A percentile compares a stretch with the other conserved stretches of the same genome.
phyloP scores from a whole-genome alignment of 1,140 invertebrate genomes.

The Drosophila obscura region DNA sequence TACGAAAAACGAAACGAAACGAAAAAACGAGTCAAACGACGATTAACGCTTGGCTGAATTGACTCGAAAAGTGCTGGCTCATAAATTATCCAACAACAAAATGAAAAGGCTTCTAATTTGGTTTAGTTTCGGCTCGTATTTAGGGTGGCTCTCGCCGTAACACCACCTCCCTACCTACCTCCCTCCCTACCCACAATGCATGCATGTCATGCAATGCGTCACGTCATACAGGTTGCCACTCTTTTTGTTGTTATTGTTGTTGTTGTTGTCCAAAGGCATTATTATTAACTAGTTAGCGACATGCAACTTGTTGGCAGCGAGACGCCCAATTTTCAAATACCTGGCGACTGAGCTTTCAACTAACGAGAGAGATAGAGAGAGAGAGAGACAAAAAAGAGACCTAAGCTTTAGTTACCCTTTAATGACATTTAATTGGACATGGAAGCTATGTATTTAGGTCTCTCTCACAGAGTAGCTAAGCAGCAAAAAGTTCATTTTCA shows the following conservation, averaged over 20 bases:
- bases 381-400: not conserved
- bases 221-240: slow-evolving; percentile 60
- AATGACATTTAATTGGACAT: no score
- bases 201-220: slow-evolving; percentile 69
- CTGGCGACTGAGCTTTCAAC: slow-evolving; percentile 57
- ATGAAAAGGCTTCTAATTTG: slow-evolving; percentile 67
- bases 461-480: no score
- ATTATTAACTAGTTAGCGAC: slow-evolving; percentile 77
- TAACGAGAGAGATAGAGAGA: not conserved
- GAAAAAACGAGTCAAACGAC: slow-evolving; percentile 73
- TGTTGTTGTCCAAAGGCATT: slow-evolving; percentile 39
- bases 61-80: slow-evolving; percentile 73
- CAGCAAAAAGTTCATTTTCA: no score
- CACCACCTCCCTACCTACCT: slow-evolving; percentile 7
- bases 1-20: slow-evolving; percentile 47
- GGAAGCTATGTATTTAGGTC: no score
- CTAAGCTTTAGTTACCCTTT: no score
- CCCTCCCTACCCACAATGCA: not conserved
- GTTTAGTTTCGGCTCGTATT: slow-evolving; percentile 42
- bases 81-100: slow-evolving; percentile 69
- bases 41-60: slow-evolving; percentile 80
- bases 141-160: slow-evolving; percentile 20
- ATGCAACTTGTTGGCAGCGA: slow-evolving; percentile 63
- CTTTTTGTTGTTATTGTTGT: slow-evolving; percentile 24
- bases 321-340: slow-evolving; percentile 49